Conservation (phyloP, 2,888 invertebrate species). For the Agrotis ipsilon region DNA sequence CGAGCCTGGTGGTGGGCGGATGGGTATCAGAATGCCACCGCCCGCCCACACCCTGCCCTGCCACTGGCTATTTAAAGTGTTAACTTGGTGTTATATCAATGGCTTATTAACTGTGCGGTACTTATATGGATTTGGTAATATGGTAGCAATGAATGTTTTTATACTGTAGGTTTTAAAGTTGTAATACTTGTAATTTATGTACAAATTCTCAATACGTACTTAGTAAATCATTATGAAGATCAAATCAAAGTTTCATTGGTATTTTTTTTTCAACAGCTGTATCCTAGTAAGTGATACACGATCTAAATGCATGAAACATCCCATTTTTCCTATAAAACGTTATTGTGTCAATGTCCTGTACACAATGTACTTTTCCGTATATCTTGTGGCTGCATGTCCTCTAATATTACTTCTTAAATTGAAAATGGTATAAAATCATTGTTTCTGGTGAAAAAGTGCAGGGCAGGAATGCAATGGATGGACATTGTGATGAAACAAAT, state of each 20-base stretch:
- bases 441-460: background rate
- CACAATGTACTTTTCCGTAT: no score
- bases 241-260: no score
- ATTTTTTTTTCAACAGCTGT: no score
- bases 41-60: conserved; percentile 52
- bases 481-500: background rate
- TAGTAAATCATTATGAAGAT: no score
- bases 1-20: conserved; percentile 63
- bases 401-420: background rate
- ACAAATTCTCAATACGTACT: no score
- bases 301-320: no score
- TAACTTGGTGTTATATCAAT: conserved; percentile 37
- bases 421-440: background rate
- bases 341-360: no score
- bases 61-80: conserved; percentile 40
- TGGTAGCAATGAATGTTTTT: conserved; percentile 1
- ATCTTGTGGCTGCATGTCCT: no score
- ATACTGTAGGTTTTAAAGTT: background rate
- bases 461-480: background rate
- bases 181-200: no score
- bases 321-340: no score
- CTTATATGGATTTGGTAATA: conserved; percentile 13
- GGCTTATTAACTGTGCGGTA: conserved; percentile 34
- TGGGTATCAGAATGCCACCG: conserved; percentile 62
- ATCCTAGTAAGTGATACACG: no score